Conservation (phyloP, 2,888 invertebrate species). For the Mesorhabditis sp. region DNA sequence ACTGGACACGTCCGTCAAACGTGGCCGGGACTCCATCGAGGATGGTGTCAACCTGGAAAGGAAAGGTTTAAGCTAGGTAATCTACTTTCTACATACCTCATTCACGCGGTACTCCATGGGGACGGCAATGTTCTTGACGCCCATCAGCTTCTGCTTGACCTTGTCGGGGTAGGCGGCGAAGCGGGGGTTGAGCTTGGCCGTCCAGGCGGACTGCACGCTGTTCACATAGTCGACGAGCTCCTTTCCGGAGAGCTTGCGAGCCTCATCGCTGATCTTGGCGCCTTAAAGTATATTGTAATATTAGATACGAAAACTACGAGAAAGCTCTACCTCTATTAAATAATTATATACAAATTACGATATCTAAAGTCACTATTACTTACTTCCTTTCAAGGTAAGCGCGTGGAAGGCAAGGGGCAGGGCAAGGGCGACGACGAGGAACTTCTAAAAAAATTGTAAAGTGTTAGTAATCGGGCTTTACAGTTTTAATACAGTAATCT, state of each 20-base stretch:
- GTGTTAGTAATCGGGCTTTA: too few relatives aligned
- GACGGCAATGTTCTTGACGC: constrained; percentile 34
- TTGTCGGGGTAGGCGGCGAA: constrained; percentile 27
- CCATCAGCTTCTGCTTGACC: constrained; percentile 33
- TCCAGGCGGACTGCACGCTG: constrained; percentile 27
- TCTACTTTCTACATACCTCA: constrained; percentile 7
- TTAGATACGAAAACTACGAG: too few relatives aligned
- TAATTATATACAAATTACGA: too few relatives aligned
- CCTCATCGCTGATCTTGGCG: constrained; percentile 20
- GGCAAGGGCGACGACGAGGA: not conserved
- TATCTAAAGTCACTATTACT: not conserved
- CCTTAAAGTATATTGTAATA: constrained; percentile 7
- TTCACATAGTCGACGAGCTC: constrained; percentile 39
- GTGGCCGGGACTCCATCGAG: constrained; percentile 29
- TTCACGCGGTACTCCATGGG: constrained; percentile 28
- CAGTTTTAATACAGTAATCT: too few relatives aligned
- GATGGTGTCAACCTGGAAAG: constrained; percentile 25
- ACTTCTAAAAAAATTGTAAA: not conserved
- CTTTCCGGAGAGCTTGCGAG: constrained; percentile 28
- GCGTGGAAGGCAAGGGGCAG: not conserved
- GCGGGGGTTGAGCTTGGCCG: constrained; percentile 23
- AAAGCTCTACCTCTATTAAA: too few relatives aligned
- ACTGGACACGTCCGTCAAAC: constrained; percentile 37
- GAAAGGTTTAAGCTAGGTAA: not conserved
- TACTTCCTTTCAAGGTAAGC: not conserved